Base-by-base conservation (phyloP, 1,140 invertebrate genomes). In the Hetaerina americana region DNA sequence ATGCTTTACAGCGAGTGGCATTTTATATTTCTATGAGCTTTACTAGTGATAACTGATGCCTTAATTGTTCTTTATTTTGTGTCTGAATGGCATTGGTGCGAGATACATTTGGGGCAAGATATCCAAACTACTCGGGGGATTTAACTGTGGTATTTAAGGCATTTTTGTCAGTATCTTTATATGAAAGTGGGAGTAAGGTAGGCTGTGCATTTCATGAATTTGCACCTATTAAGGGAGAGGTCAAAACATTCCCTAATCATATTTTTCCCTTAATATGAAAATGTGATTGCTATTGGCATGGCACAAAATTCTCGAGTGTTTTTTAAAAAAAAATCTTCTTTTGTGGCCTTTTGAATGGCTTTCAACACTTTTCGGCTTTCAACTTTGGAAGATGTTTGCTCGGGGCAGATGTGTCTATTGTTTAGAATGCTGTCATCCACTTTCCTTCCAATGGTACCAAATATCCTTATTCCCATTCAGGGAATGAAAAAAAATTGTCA, bases 21-120 rank as follows among this genome's bases (percentile, higher is more conserved):
- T 57, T 57, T 57, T 57, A 57, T 57, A 57, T 57, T 57, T 57
- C 40, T 57, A 57, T 57, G 40, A 57, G 40, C 40, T 57, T 57
- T 57, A 57, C 15, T 57, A 57, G 40, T 57, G 40, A 57, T 57
- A 57, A 57, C 40, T 57, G 40, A 57, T 57, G 40, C 40, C 40
- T 57, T 57, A 57, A 57, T 57, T 57, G 40, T 57, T 10, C 40
- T 57, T 57, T 57, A 57, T 57, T 57, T 57, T 57, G n/a, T n/a
- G 40, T 57, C 40, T 57, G 40, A n/a, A 57, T 57, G 22, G 40
- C 15, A n/a, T 57, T 18, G 40, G 40, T 57, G 40, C 22, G 22
- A 57, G 40, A 57, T 57, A n/a, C 40, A 57, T 18, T 57, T 57
- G 40, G 22, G 40, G 40, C 40, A 57, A 10, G 22, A 18, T 57